Evolutionary conservation across 1,140 invertebrate genomes (phyloP).

Genomic region (Schlechtendalia chinensis): DNA sequence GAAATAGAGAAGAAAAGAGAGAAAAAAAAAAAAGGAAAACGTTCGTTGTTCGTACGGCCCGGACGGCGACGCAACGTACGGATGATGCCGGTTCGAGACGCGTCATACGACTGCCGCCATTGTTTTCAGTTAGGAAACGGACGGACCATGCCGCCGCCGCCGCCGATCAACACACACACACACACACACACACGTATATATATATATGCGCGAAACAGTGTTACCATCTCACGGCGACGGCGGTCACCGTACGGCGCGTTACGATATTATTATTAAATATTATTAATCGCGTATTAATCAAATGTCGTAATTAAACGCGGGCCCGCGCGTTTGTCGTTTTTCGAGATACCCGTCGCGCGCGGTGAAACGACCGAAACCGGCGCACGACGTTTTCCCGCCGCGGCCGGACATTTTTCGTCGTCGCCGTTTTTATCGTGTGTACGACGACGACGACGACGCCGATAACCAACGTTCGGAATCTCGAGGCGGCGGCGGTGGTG

Average conservation of each 20-base stretch:
- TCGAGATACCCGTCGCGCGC: too few species aligned
- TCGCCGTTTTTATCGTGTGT: constrained; percentile 15
- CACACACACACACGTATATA: background rate
- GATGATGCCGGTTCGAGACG: constrained; percentile 6
- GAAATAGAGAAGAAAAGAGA: too few species aligned
- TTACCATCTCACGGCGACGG: background rate
- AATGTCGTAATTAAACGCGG: too few species aligned
- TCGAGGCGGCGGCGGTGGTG: background rate
- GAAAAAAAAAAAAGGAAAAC: too few species aligned
- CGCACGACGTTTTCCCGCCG: background rate
- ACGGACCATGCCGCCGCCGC: constrained; percentile 47
- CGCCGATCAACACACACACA: constrained; percentile 7
- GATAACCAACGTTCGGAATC: constrained; percentile 29
- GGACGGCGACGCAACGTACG: background rate
- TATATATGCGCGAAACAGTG: constrained; percentile 8
- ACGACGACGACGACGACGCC: too few species aligned
- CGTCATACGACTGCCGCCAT: constrained; percentile 49
- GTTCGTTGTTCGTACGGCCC: background rate
- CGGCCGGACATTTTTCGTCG: constrained; percentile 5
- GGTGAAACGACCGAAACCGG: background rate
- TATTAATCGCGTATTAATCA: too few species aligned
- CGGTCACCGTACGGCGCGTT: background rate
- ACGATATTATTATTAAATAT: background rate
- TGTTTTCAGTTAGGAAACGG: constrained; percentile 49
- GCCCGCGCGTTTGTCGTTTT: background rate